These are phyloP conservation scores for Osmerus eperlanus DNA, from an alignment of 2,113 vertebrate genomes.

Conservation along the genomic window DNA sequence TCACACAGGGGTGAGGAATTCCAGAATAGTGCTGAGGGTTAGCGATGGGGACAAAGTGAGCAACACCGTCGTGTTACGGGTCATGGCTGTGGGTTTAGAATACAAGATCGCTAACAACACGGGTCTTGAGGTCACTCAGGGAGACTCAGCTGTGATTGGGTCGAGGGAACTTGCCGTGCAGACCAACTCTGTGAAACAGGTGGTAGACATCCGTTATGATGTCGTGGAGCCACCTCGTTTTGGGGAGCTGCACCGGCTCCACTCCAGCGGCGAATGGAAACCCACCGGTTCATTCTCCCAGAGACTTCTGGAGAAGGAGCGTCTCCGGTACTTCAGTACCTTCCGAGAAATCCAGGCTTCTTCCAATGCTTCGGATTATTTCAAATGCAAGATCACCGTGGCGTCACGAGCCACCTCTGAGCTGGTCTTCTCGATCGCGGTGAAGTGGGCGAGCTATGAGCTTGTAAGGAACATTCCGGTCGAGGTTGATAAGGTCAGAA, in stretches of 20 bases:
- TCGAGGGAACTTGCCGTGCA: conserved; percentile 76
- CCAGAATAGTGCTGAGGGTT: conserved; percentile 85
- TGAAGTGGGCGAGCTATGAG: conserved; percentile 79
- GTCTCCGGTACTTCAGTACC: conserved; percentile 77
- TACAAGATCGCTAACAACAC: conserved; percentile 79
- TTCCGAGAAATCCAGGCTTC: conserved; percentile 74
- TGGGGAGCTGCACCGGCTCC: conserved; percentile 79
- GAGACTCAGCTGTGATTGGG: conserved; percentile 70
- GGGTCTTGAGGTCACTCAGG: conserved; percentile 74
- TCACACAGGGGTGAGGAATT: conserved; percentile 78
- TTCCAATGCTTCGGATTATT: conserved; percentile 72
- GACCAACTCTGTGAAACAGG: conserved; percentile 73
- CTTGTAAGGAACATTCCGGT: conserved; percentile 74
- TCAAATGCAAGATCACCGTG: conserved; percentile 81
- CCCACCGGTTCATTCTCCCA: conserved; percentile 77
- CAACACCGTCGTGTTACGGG: conserved; percentile 82
- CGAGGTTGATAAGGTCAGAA: conserved; percentile 76
- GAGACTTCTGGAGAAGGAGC: conserved; percentile 70
- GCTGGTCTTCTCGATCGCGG: conserved; percentile 71
- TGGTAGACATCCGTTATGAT: conserved; percentile 73
- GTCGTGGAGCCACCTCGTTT: conserved; percentile 74
- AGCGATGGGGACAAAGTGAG: conserved; percentile 86
- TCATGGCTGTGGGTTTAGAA: conserved; percentile 78
- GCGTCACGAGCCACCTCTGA: conserved; percentile 72
- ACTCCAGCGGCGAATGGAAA: conserved; percentile 79